phyloP scores from a whole-genome alignment of 2,888 invertebrate genomes.

The Lasioglossum malachurum region DNA sequence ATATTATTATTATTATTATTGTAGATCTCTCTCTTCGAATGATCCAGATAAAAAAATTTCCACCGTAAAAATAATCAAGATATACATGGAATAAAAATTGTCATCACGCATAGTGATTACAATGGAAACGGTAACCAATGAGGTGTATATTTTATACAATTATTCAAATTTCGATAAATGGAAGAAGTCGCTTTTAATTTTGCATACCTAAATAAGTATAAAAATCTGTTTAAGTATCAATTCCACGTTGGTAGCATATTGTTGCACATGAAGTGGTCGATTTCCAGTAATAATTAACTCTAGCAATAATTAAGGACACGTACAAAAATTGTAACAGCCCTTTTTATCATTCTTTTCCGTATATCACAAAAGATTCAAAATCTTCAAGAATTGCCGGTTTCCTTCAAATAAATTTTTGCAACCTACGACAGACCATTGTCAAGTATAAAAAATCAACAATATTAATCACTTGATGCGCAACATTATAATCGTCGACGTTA shows the following conservation, averaged over 20 bases:
- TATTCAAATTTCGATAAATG: conserved; percentile 37
- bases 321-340: background rate
- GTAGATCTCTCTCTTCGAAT: background rate
- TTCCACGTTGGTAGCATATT: conserved; percentile 7
- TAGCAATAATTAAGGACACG: background rate
- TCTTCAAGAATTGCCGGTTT: background rate
- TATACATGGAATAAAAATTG: conserved; percentile 10
- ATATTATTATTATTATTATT: background rate
- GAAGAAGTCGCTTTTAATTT: conserved; percentile 4
- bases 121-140: conserved; percentile 13
- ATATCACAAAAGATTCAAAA: conserved; percentile 1
- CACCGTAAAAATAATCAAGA: conserved; percentile 15
- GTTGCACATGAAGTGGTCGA: conserved; percentile 11
- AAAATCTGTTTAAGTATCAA: conserved; percentile 19
- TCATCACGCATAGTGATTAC: conserved; percentile 18
- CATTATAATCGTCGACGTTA: conserved; percentile 22
- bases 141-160: conserved; percentile 46
- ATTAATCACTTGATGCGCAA: conserved; percentile 8
- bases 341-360: background rate
- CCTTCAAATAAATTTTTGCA: background rate
- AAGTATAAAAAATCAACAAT: conserved; percentile 13
- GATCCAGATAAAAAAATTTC: background rate
- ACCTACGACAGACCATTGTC: background rate
- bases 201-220: background rate
- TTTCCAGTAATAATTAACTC: conserved; percentile 2